These are phyloP conservation scores for Exephanes ischioxanthus DNA, from an alignment of 2,888 invertebrate genomes.

Conservation along the genomic window DNA sequence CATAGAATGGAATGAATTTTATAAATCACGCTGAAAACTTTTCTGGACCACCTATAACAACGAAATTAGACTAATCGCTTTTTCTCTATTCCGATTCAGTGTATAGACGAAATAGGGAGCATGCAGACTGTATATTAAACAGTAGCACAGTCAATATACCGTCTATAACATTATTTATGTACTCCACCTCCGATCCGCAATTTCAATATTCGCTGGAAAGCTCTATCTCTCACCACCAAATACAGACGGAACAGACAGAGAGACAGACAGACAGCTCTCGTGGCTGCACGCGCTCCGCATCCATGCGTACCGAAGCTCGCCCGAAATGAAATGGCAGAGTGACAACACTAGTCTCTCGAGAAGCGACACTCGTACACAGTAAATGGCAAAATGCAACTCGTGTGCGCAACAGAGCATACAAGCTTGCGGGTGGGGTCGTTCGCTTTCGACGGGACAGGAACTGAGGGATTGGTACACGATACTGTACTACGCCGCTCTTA, in stretches of 20 bases:
- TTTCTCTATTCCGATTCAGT: not conserved
- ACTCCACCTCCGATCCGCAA: constrained; percentile 56
- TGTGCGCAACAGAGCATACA: constrained; percentile 68
- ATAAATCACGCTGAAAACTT: not conserved
- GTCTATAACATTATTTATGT: constrained; percentile 68
- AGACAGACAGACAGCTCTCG: constrained; percentile 63
- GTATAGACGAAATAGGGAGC: not conserved
- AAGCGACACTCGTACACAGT: constrained; percentile 49
- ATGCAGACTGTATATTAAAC: constrained; percentile 35
- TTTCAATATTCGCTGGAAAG: constrained; percentile 66
- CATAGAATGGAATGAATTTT: not conserved
- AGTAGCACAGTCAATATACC: constrained; percentile 48
- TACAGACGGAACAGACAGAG: constrained; percentile 52
- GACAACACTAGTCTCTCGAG: constrained; percentile 62
- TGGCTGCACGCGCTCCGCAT: constrained; percentile 50
- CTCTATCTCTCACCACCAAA: constrained; percentile 65
- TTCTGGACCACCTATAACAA: not conserved
- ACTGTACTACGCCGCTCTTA: constrained; percentile 50
- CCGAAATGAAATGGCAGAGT: constrained; percentile 79
- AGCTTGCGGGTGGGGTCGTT: constrained; percentile 48
- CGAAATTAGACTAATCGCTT: not conserved
- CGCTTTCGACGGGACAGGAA: constrained; percentile 55
- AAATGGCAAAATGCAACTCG: constrained; percentile 61
- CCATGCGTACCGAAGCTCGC: constrained; percentile 64
- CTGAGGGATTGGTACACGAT: constrained; percentile 66